Evolutionary conservation across 2,113 vertebrate species (phyloP), one percentile per base, ranked within the genome.

Genomic region (Chaenogobius annularis): DNA sequence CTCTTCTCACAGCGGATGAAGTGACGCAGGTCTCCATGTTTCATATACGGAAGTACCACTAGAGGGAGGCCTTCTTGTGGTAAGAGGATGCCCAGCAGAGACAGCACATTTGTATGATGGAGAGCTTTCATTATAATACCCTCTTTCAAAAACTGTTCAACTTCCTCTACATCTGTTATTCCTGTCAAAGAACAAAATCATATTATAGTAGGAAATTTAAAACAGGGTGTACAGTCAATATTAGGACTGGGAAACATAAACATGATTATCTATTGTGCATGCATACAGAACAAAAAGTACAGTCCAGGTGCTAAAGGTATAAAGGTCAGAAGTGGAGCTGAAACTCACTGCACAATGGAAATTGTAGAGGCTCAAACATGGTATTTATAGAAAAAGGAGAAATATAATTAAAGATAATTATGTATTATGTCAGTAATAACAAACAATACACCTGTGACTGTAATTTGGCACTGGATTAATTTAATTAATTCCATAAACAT

Each of bases 111-210:
- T 0, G 84, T 93, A 84, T 99, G 97, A 80, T 96, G 94, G 84
- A 99, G 97, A 44, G 92, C 94, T 52, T 97, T 97, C 98, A 99
- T 99, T 59, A 98, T 93, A 87, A 99, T 96, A 10, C 98, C 98
- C 77, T 98, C 98, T 0, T 93, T 94, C 59, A 99, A 92, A 85
- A 99, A 99, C 85, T 97, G 96, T 80, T 99, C 97, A 79, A 98
- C 97, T 81, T 98, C 97, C 80, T 97, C 95, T 3, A 96, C 80
- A 12, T 99, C 97, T 0, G 96, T 97, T 90, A 99, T 99, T 68
- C 95, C 96, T 97, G 83, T 8, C 59, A 66, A 83, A 7, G 79
- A 44, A 72, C 20, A 74, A 10, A 10, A 26, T 58, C 35, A 20
- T 0, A 55, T 8, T 17, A 68, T 56, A 68, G 20, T 11, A 8